These are phyloP conservation scores for Calliopsis andreniformis DNA, from an alignment of 1,140 invertebrate genomes.

Conservation along the genomic window DNA sequence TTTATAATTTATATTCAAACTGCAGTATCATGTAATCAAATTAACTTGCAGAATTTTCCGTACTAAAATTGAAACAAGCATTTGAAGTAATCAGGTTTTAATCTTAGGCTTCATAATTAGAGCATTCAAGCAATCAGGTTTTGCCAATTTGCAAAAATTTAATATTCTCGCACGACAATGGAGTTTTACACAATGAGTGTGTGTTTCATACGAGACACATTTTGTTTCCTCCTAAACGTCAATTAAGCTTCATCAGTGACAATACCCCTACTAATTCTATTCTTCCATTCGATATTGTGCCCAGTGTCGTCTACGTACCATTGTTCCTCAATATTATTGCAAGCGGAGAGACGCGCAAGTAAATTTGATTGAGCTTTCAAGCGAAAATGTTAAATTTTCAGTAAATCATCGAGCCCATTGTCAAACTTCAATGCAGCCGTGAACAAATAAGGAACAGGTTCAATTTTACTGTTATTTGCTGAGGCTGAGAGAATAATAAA, in stretches of 20 bases:
- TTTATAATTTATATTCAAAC: too few relatives aligned
- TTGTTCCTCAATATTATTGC: slow-evolving; percentile 33
- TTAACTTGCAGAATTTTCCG: too few relatives aligned
- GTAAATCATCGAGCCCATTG: slow-evolving; percentile 24
- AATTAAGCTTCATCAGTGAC: slow-evolving; percentile 25
- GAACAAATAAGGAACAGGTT: background rate
- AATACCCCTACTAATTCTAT: slow-evolving; percentile 25
- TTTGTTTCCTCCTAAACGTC: background rate
- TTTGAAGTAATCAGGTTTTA: too few relatives aligned
- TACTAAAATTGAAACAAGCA: too few relatives aligned
- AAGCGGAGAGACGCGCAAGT: background rate
- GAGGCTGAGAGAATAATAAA: background rate
- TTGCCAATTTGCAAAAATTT: too few relatives aligned
- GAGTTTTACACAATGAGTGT: background rate
- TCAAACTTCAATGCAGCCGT: slow-evolving; percentile 1
- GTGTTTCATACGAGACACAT: background rate
- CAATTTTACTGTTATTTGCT: background rate
- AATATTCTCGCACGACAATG: too few relatives aligned
- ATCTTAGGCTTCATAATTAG: too few relatives aligned
- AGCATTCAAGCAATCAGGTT: too few relatives aligned
- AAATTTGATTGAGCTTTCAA: slow-evolving; percentile 28
- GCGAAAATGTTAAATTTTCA: slow-evolving; percentile 37
- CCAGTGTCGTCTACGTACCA: slow-evolving; percentile 5
- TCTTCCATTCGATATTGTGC: slow-evolving; percentile 38
- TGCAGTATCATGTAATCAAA: too few relatives aligned